Evolutionary conservation across 2,888 invertebrate species (phyloP), one percentile per base, ranked within the genome.

Genomic region (Labia minor): DNA sequence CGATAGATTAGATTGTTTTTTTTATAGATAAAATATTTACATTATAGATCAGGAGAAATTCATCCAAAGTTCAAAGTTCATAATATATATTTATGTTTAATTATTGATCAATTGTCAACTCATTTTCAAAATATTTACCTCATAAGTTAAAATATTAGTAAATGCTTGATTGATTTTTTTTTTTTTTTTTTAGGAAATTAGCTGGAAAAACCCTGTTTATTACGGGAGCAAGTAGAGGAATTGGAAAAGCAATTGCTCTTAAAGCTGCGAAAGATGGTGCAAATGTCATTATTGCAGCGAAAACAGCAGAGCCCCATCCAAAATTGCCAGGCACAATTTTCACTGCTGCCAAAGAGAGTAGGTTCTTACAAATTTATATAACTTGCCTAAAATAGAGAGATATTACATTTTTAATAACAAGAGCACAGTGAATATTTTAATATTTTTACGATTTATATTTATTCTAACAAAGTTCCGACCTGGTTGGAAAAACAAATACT

Each of bases 181-280:
- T 64, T 63, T 66, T 64, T 66, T 64, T 67, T 73, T 69, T 18
- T 71, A 86, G 88, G 66, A 86, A 86, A 78, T 79, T 90, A 71
- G 92, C 92, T 71, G 96, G 96, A 1, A 87, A 88, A 71, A 97
- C 97, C 1, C 79, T 95, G 67, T 95, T 97, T 74, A 92, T 98
- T 71, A 95, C 96, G 21, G 98, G 98, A 62, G 97, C 94, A 16
- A 95, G 95, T 66, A 84, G 98, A 72, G 98, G 98, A 21, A 98
- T 98, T 74, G 98, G 98, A 0, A 92, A 95, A 79, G 90, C 89
- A 16, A 96, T 98, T 72, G 97, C 95, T 2, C 76, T 96, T 67
- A 96, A 94, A 80, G 90, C 90, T 1, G 95, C 96, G 0, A 86
- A 83, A 77, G 94, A 95, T 84, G 95, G 95, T 21, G 95, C 94